Evolutionary conservation across 2,113 vertebrate species (phyloP), one percentile per base, ranked within the genome.

Genomic region (Lipotes vexillifer): DNA sequence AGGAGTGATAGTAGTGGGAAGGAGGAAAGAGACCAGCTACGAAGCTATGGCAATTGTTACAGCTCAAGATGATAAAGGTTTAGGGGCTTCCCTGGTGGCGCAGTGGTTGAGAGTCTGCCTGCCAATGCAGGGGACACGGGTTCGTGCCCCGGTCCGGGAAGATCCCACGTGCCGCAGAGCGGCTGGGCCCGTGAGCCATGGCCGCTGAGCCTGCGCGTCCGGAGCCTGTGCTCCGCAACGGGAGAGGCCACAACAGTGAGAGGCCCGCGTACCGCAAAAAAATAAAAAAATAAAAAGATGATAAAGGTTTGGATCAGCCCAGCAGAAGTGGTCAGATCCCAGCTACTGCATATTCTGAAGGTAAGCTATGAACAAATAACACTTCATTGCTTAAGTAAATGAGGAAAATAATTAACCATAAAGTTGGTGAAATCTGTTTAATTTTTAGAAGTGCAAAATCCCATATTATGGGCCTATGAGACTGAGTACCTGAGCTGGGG

Each of bases 381-480:
- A 18, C 38, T 75, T 80, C 33, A 41, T 20, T 69, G 55, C 21
- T 57, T 8, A 57, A 25, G 25, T 38, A 52, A 55, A 72, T 4
- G 57, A 91, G 82, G 46, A 71, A 57, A 80, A 74, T 0, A 71
- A 82, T 25, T 46, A 69, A 63, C 69, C 44, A n/a, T 4, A 29
- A 36, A 41, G 14, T 25, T 77, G 27, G 63, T 95, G 68, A 94
- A 71, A 33, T 33, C 44, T 5, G 38, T 55, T 71, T 61, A 2
- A n/a, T 18, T 61, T 91, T 69, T 63, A 78, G 23, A 95, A 65
- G 59, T 15, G 41, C 20, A 77, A 74, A 90, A 49, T 5, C 27
- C 41, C 2, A 0, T n/a, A 25, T 49, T 3, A 61, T 3, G 23
- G 31, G n/a, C 38, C 65, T 23, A 15, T 11, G 36, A 63, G 68